Evolutionary conservation across 1,140 invertebrate genomes (phyloP), one percentile per base, ranked within the genome.

Genomic region (Leucophenga varia): DNA sequence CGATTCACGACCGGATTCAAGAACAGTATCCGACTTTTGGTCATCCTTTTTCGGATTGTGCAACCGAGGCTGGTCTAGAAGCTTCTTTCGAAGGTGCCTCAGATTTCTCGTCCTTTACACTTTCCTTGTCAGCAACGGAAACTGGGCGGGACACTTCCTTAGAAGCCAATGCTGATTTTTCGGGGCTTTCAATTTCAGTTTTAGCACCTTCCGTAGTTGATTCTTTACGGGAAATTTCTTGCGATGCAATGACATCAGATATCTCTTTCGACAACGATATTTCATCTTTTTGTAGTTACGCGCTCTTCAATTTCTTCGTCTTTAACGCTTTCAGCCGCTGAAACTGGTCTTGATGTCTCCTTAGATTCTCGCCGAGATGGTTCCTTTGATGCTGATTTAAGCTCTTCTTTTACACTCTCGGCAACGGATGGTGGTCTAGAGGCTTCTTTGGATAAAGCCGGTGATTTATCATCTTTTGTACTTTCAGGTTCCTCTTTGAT

Each of bases 401-500:
- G 1, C 13, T 48, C 46, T 13, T 48, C 43, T 30, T 52, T 56
- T 34, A 19, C 3, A n/a, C 45, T 45, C 30, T 16, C 47, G 0
- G 25, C 50, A 1, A 42, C 43, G 1, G 54, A 61, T 31, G 21
- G 47, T 10, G 47, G 53, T 12, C 51, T 45, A 3, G 53, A 46
- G 12, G 40, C 28, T 14, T 59, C 55, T 41, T 64, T 61, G 0
- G 51, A 54, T 14, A 18, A 13, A 34, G 43, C 5, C 22, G 22
- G 16, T 7, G 57, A 49, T 16, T 68, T 57, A 2, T 52, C 51
- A 45, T 61, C 51, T 12, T 51, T 56, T 0, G 22, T 3, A 49
- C 34, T 46, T 17, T 51, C 49, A 10, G 18, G 37, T 37, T 30
- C 18, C 7, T 40, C 44, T 42, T 41, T 35, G n/a, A 19, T 32